Evolutionary conservation across 2,113 vertebrate species (phyloP), one percentile per base, ranked within the genome.

Genomic region (Parus major): DNA sequence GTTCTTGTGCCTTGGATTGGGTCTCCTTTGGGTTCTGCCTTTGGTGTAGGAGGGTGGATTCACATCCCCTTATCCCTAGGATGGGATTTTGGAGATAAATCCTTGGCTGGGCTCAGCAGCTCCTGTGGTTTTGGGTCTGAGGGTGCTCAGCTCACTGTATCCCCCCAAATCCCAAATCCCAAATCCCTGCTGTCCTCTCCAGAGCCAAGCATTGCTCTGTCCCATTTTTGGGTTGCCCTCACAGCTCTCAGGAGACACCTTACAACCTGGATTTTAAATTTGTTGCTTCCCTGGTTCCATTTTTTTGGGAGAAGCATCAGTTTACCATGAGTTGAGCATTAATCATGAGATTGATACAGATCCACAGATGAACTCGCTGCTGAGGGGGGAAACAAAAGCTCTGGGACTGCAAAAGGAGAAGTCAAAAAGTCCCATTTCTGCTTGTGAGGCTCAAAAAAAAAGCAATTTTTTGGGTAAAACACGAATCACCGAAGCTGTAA

Each of bases 401-500:
- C 27, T 22, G 55, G n/a, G 21, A 2, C 24, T 20, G 53, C 5
- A 19, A 44, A 56, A 39, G 66, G 49, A n/a, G 46, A 13, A 27
- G 12, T 33, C 18, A 1, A 0, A 31, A 46, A 56, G 5, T 14
- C 47, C 2, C 3, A 1, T 44, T 35, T 46, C 41, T 68, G 50
- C 75, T 68, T 29, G 31, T 5, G 2, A n/a, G 9, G 0, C 27
- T 36, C 12, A 4, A 46, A 73, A 63, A 63, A 15, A 0, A 1
- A 18, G 9, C 5, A 0, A 0, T 2, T 11, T 42, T 36, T 41
- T 29, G 61, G 69, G 42, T 42, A 7, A 36, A 82, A 42, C 7
- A 0, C 0, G 3, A 16, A 8, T 2, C 15, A 9, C 3, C 2
- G 6, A 20, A 46, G 83, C 47, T 35, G 2, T 8, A 1, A 5